phyloP scores from a whole-genome alignment of 1,140 invertebrate species.

The Ooceraea biroi region DNA sequence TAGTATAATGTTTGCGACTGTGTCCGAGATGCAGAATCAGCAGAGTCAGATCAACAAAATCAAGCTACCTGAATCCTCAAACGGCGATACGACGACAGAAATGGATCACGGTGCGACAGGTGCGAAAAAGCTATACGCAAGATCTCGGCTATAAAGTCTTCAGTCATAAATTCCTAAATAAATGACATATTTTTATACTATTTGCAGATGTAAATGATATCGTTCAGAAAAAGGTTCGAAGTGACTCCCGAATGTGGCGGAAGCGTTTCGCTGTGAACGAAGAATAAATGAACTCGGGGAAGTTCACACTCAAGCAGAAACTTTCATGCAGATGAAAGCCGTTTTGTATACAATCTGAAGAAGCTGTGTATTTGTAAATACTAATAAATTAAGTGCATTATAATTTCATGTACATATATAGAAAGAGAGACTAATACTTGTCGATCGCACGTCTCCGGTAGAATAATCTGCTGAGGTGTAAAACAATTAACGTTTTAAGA shows the following conservation, averaged over 20 bases:
- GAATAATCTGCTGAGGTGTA: conserved; percentile 21
- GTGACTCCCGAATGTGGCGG: neutral
- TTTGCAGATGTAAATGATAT: conserved; percentile 43
- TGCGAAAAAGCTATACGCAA: conserved; percentile 31
- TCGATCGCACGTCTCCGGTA: conserved; percentile 23
- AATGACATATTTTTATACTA: neutral
- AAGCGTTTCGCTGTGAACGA: neutral
- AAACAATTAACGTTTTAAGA: neutral
- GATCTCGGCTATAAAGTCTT: neutral
- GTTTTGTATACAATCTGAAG: conserved; percentile 9
- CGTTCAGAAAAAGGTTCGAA: conserved; percentile 10
- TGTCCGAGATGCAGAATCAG: conserved; percentile 68
- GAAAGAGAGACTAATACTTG: conserved; percentile 64
- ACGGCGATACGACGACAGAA: conserved; percentile 49
- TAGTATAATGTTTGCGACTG: conserved; percentile 63
- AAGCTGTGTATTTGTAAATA: conserved; percentile 74
- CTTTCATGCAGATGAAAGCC: neutral
- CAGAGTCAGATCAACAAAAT: conserved; percentile 16
- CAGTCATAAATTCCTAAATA: neutral
- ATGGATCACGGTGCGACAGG: conserved; percentile 47
- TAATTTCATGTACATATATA: conserved; percentile 66
- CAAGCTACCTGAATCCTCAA: conserved; percentile 12
- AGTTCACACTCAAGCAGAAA: neutral
- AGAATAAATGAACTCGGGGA: neutral
- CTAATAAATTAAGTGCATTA: conserved; percentile 73